A percentile compares a stretch with the other conserved stretches of the same genome.
Conservation (phyloP, 2,113 vertebrate species). For the Indri indri region DNA sequence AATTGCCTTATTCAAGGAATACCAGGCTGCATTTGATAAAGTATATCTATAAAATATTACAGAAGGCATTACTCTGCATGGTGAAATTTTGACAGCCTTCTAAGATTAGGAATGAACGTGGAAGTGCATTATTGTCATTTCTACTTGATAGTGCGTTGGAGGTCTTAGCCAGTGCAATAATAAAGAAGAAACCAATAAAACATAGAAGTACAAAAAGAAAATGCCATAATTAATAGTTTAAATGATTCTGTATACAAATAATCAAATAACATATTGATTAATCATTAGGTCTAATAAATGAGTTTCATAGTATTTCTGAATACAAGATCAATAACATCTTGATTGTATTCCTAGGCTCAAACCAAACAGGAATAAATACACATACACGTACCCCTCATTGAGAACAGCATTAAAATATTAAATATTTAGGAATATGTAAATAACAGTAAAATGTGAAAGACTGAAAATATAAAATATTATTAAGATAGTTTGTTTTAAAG, state of each 20-base stretch:
- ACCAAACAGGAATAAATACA: background rate
- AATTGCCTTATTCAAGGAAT: background rate
- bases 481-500: background rate
- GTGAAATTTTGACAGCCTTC: background rate
- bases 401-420: background rate
- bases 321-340: background rate
- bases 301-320: background rate
- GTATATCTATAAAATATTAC: background rate
- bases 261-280: background rate
- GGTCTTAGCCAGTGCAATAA: background rate
- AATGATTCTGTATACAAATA: background rate
- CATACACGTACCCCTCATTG: background rate
- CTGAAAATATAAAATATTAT: background rate
- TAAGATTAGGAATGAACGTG: background rate
- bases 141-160: background rate
- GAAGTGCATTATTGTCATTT: background rate
- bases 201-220: background rate
- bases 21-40: background rate
- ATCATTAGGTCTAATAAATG: background rate
- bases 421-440: background rate
- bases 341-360: background rate
- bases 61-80: background rate
- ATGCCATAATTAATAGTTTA: background rate
- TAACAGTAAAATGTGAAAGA: background rate
- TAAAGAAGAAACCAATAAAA: background rate